A percentile compares a stretch with the other conserved stretches of the same genome.
These are phyloP conservation scores for Polypterus bichir DNA, from an alignment of 2,113 vertebrate genomes.

Conservation along the genomic window DNA sequence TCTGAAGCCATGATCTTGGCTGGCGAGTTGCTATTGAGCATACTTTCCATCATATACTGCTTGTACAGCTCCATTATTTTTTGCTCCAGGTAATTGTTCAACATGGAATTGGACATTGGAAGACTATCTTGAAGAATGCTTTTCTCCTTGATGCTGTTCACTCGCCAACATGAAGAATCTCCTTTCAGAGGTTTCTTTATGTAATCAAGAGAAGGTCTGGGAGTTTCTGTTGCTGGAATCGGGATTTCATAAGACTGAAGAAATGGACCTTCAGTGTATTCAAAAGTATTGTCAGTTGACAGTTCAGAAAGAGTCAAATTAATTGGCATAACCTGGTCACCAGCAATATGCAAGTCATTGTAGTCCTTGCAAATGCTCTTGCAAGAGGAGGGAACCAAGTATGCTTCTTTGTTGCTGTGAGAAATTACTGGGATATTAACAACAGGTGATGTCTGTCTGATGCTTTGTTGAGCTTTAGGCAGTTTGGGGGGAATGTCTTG, in stretches of 20 bases:
- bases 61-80: constrained; percentile 83
- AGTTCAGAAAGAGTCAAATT: constrained; percentile 49
- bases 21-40: constrained; percentile 45
- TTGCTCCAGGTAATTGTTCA: constrained; percentile 85
- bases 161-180: constrained; percentile 62
- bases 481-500: not conserved
- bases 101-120: constrained; percentile 76
- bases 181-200: constrained; percentile 30
- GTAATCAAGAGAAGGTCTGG: constrained; percentile 17
- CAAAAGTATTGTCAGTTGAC: constrained; percentile 39
- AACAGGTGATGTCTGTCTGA: constrained; percentile 39
- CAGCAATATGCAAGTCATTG: constrained; percentile 83
- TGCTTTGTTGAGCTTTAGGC: not conserved
- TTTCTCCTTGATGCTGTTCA: constrained; percentile 55
- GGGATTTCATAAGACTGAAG: constrained; percentile 78
- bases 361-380: constrained; percentile 91
- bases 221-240: constrained; percentile 41
- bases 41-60: constrained; percentile 80
- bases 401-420: constrained; percentile 46
- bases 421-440: constrained; percentile 38
- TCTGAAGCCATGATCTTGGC: constrained; percentile 75
- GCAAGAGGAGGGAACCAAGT: constrained; percentile 79
- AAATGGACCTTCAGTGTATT: constrained; percentile 55
- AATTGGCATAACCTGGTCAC: constrained; percentile 78
- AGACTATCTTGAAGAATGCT: constrained; percentile 63